Evolutionary conservation across 2,888 invertebrate genomes (phyloP).

Genomic region (Laspeyria flexula): DNA sequence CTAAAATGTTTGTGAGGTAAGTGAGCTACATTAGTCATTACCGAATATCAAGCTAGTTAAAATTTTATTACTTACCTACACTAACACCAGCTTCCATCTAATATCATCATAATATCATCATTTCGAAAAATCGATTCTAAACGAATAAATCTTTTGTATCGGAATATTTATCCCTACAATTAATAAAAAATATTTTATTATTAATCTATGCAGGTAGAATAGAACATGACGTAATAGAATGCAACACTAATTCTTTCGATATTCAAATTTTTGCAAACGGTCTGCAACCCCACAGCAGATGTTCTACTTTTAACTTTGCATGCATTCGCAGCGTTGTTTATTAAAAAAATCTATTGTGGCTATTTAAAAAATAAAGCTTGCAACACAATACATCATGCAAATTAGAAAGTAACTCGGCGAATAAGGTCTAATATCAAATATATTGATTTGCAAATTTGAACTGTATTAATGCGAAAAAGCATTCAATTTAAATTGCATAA

Average conservation of each 20-base stretch:
- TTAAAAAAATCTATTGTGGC: conserved; percentile 84
- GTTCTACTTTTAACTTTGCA: conserved; percentile 75
- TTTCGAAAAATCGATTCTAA: too few relatives aligned
- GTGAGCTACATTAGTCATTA: too few relatives aligned
- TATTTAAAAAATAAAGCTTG: conserved; percentile 81
- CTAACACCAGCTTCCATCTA: too few relatives aligned
- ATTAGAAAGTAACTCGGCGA: conserved; percentile 65
- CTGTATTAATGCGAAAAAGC: conserved; percentile 51
- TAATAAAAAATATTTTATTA: conserved; percentile 23
- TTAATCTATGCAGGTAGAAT: conserved; percentile 29
- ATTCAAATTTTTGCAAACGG: conserved; percentile 46
- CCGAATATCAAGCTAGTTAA: too few relatives aligned
- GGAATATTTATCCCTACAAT: too few relatives aligned
- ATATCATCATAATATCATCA: too few relatives aligned
- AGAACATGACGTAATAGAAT: conserved; percentile 12
- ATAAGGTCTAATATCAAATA: conserved; percentile 46
- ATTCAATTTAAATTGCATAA: conserved; percentile 56
- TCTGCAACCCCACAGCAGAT: conserved; percentile 70
- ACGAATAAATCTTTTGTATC: too few relatives aligned
- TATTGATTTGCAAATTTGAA: conserved; percentile 46
- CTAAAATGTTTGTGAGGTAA: too few relatives aligned
- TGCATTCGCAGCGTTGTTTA: conserved; percentile 78
- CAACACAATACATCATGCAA: conserved; percentile 84
- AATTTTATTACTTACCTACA: too few relatives aligned
- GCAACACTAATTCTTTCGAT: conserved; percentile 44